phyloP scores from a whole-genome alignment of 2,888 invertebrate species.

The Andrena minutula region DNA sequence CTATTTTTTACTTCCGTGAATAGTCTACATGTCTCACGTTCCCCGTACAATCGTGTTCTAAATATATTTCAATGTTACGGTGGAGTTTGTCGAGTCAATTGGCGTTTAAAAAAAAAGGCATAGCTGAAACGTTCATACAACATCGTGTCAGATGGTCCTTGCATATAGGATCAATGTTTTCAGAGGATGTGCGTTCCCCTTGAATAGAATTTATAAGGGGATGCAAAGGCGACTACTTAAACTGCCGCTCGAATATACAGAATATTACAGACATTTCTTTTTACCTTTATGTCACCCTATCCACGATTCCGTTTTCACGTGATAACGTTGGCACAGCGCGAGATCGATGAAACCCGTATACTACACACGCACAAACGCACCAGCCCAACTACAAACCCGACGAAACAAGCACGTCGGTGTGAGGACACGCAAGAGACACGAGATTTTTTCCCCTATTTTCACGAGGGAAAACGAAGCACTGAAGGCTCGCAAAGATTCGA shows the following conservation, averaged over 20 bases:
- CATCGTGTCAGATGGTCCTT: not conserved
- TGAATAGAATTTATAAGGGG: not conserved
- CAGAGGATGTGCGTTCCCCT: too few relatives aligned
- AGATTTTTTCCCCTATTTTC: slow-evolving; percentile 13
- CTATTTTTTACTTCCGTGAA: too few relatives aligned
- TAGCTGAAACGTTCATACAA: not conserved
- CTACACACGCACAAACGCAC: slow-evolving; percentile 16
- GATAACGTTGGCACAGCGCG: slow-evolving; percentile 60
- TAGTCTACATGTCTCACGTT: too few relatives aligned
- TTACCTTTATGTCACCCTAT: slow-evolving; percentile 8
- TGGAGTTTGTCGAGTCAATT: too few relatives aligned
- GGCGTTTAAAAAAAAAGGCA: too few relatives aligned
- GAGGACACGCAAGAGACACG: not conserved
- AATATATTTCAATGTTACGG: too few relatives aligned
- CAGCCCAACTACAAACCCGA: slow-evolving; percentile 16
- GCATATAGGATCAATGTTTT: not conserved
- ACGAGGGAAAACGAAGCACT: not conserved
- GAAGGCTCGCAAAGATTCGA: not conserved
- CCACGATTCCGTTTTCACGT: slow-evolving; percentile 51
- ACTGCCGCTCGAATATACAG: not conserved
- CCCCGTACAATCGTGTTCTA: too few relatives aligned
- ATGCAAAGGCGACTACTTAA: not conserved
- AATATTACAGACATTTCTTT: not conserved
- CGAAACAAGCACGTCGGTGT: slow-evolving; percentile 8
- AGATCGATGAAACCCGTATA: slow-evolving; percentile 64